Evolutionary conservation across 2,113 vertebrate genomes (phyloP).

Genomic region (Arvicanthis niloticus): DNA sequence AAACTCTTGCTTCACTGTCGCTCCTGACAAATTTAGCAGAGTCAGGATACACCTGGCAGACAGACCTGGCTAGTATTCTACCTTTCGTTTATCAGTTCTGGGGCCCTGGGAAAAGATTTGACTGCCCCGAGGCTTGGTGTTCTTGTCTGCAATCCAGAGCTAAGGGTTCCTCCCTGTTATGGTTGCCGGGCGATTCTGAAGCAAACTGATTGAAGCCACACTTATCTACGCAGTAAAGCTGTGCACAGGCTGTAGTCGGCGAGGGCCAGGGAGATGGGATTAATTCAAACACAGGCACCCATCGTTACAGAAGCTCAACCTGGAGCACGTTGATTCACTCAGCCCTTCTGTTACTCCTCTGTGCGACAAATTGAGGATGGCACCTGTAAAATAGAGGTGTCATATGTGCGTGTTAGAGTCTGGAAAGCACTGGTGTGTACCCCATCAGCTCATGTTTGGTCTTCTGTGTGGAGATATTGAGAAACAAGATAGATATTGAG

Average conservation of each 20-base stretch:
- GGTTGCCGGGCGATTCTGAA: neutral
- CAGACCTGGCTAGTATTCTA: neutral
- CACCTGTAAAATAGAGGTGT: neutral
- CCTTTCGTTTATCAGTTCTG: neutral
- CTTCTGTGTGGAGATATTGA: neutral
- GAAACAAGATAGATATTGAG: too few relatives aligned
- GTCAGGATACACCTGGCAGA: neutral
- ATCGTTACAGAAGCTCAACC: accelerated
- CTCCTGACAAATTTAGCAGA: accelerated
- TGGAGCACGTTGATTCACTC: neutral
- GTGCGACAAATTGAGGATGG: neutral
- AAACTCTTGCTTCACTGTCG: neutral
- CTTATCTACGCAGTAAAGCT: accelerated
- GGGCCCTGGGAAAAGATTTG: neutral
- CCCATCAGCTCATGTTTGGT: neutral
- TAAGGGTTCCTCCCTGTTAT: neutral
- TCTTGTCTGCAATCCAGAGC: neutral
- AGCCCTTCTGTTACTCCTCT: accelerated
- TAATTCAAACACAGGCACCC: neutral
- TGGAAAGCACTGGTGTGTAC: neutral
- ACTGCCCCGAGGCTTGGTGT: neutral
- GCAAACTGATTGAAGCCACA: accelerated
- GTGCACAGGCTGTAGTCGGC: accelerated
- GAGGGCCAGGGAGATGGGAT: neutral
- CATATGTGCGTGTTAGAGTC: too few relatives aligned